A percentile compares a stretch with the other conserved stretches of the same genome.
Evolutionary conservation across 2,797 vertebrate species (phyloP).

Genomic region (Leuciscus waleckii): DNA sequence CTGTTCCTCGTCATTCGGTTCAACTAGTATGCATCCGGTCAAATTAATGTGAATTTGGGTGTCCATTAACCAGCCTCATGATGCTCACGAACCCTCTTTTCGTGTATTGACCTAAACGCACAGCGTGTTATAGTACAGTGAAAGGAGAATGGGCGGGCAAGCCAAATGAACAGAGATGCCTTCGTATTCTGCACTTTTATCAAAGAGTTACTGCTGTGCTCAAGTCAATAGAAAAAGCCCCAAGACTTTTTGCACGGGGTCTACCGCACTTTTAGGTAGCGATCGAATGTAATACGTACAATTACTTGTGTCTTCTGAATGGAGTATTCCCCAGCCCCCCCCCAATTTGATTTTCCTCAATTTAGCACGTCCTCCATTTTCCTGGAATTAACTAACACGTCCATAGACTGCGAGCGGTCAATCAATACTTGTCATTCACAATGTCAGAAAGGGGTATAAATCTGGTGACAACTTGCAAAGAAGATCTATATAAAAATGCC

Average conservation of each 20-base stretch:
- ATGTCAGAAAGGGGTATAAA: conserved; percentile 35
- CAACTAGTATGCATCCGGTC: conserved; percentile 41
- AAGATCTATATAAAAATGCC: conserved; percentile 51
- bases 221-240: conserved; percentile 68
- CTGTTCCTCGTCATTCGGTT: conserved; percentile 26
- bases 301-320: conserved; percentile 41
- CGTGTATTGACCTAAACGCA: conserved; percentile 80
- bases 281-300: conserved; percentile 43
- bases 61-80: conserved; percentile 79
- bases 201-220: conserved; percentile 76
- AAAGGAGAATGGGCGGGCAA: conserved; percentile 75
- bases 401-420: background rate
- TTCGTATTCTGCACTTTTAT: conserved; percentile 79
- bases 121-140: conserved; percentile 76
- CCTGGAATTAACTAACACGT: conserved; percentile 21
- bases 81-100: conserved; percentile 75
- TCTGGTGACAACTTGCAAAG: conserved; percentile 25
- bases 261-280: conserved; percentile 41
- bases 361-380: conserved; percentile 16
- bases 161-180: conserved; percentile 80
- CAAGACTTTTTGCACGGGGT: conserved; percentile 57
- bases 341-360: conserved; percentile 27
- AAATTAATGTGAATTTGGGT: conserved; percentile 74
- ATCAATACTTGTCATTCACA: conserved; percentile 36
- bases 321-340: conserved; percentile 9